Conservation (phyloP, 2,113 vertebrate species). For the Chaetorhynchus papuensis region DNA sequence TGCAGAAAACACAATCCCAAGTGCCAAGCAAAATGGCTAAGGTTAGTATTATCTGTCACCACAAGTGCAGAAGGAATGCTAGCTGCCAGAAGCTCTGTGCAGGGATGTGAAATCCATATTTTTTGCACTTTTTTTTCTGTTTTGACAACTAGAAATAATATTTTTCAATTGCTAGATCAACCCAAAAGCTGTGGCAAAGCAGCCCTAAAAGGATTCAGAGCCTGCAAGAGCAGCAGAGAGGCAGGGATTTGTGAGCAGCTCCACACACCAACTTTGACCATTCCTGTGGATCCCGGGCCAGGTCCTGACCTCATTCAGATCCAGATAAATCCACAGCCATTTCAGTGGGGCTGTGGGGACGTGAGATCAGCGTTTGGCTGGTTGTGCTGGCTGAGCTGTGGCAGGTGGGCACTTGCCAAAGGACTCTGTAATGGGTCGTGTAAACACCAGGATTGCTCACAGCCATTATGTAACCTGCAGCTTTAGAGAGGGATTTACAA, state of each 20-base stretch:
- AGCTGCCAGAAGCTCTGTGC: constrained; percentile 16
- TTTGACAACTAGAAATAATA: constrained; percentile 41
- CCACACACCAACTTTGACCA: background rate
- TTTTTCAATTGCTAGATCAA: constrained; percentile 23
- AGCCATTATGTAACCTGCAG: constrained; percentile 19
- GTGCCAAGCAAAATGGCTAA: constrained; percentile 50
- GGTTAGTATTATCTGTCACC: constrained; percentile 40
- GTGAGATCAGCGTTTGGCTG: constrained; percentile 48
- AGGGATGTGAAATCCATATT: background rate
- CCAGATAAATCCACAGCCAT: background rate
- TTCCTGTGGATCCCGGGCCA: background rate
- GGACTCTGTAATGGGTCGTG: background rate
- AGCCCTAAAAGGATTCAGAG: background rate
- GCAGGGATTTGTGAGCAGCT: background rate
- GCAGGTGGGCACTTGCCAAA: constrained; percentile 48
- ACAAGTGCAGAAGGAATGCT: constrained; percentile 25
- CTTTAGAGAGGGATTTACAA: background rate
- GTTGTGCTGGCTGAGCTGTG: background rate
- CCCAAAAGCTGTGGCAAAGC: background rate
- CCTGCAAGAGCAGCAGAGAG: background rate
- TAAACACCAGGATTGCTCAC: constrained; percentile 22
- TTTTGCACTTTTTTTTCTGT: constrained; percentile 1
- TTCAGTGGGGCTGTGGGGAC: background rate
- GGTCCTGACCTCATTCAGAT: constrained; percentile 36
- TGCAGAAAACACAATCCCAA: background rate